Evolutionary conservation across 2,113 vertebrate species (phyloP).

Genomic region (Vombatus ursinus): DNA sequence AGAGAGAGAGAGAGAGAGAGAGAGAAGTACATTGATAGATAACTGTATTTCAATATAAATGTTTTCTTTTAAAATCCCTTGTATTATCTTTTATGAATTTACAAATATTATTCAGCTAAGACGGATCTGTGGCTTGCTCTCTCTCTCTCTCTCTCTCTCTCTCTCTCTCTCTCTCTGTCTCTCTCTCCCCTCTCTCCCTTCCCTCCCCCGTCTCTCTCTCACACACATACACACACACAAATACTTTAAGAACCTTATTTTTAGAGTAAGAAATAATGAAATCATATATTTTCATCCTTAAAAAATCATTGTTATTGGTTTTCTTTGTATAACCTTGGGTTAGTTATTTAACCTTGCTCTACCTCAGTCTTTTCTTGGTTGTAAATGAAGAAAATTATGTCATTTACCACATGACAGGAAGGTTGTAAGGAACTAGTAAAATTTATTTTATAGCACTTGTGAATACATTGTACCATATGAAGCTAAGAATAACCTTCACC

Average conservation of each 20-base stretch:
- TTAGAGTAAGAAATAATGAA: not conserved
- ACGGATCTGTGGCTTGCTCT: not conserved
- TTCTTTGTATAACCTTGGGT: conserved; percentile 27
- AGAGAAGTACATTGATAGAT: not conserved
- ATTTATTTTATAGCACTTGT: conserved; percentile 73
- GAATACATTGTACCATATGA: conserved; percentile 75
- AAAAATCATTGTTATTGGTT: conserved; percentile 2
- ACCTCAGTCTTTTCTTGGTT: conserved; percentile 37
- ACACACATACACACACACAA: not conserved
- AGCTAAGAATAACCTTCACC: conserved; percentile 77
- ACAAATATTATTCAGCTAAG: not conserved
- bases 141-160: not conserved
- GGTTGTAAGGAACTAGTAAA: conserved; percentile 67
- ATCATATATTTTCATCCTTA: not conserved
- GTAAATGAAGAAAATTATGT: conserved; percentile 68
- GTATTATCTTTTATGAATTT: not conserved
- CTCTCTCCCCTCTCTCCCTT: no score
- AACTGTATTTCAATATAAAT: not conserved
- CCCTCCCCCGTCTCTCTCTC: not conserved
- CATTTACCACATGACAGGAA: conserved; percentile 69
- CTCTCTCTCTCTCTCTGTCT: not conserved
- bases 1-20: not conserved
- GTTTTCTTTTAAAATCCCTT: not conserved
- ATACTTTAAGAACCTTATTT: not conserved
- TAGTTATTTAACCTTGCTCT: conserved; percentile 53